Conservation (phyloP, 1,140 invertebrate genomes). For the Parasteatoda tepidariorum region DNA sequence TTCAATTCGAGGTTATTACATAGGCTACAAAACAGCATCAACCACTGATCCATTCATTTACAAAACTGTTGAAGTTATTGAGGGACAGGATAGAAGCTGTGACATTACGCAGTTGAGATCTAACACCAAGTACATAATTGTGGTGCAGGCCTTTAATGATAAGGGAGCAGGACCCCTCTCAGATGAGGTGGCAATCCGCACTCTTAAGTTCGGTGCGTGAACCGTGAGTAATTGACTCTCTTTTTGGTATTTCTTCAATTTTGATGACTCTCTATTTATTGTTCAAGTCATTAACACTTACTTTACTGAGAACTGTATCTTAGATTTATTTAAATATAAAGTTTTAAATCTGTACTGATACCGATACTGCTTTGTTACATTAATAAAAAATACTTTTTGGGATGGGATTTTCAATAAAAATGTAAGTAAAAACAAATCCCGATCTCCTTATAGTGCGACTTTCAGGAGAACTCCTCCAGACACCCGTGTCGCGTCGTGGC, state of each 20-base stretch:
- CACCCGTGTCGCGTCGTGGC: too few species aligned
- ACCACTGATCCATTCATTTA: constrained; percentile 66
- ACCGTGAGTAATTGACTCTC: constrained; percentile 58
- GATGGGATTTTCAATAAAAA: too few species aligned
- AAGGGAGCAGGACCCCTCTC: constrained; percentile 72
- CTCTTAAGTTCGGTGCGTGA: constrained; percentile 62
- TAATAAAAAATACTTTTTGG: too few species aligned
- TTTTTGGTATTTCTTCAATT: constrained; percentile 21
- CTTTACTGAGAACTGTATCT: too few species aligned
- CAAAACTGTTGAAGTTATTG: constrained; percentile 62
- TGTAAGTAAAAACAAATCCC: too few species aligned
- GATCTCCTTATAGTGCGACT: too few species aligned
- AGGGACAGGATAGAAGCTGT: constrained; percentile 31
- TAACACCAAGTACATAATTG: constrained; percentile 70
- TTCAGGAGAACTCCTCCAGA: too few species aligned
- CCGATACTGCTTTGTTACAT: too few species aligned
- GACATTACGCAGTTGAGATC: constrained; percentile 59
- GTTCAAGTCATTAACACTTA: too few species aligned
- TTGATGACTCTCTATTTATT: too few species aligned
- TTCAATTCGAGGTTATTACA: constrained; percentile 69
- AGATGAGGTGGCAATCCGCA: constrained; percentile 66
- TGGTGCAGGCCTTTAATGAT: constrained; percentile 71
- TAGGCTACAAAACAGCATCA: constrained; percentile 69
- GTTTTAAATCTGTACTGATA: too few species aligned
- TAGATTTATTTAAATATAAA: too few species aligned